A percentile compares a stretch with the other conserved stretches of the same genome.
phyloP scores from a whole-genome alignment of 1,140 invertebrate species.

The Conopomorpha cramerella region DNA sequence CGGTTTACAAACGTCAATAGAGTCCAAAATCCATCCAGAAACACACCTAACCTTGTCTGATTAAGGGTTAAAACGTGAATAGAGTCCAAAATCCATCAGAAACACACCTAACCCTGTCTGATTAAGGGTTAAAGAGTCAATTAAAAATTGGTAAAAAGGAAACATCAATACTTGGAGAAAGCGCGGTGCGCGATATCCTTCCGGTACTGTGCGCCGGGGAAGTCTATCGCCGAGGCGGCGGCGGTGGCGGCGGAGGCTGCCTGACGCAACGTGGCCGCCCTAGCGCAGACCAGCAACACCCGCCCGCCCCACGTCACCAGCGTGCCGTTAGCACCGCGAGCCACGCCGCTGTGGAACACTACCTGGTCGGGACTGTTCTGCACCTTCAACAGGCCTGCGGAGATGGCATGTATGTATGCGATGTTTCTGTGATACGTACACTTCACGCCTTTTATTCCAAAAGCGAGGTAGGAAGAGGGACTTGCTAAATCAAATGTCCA shows the following conservation, averaged over 20 bases:
- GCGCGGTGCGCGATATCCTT: slow-evolving; percentile 90
- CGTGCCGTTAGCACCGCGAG: slow-evolving; percentile 60
- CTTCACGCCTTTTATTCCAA: too few species aligned
- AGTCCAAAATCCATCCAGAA: too few species aligned
- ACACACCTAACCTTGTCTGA: too few species aligned
- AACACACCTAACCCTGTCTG: too few species aligned
- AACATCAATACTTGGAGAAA: slow-evolving; percentile 83
- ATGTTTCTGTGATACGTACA: background rate
- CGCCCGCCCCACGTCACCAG: slow-evolving; percentile 90
- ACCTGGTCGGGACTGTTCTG: slow-evolving; percentile 53
- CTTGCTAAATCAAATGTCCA: too few species aligned
- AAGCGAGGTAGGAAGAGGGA: too few species aligned
- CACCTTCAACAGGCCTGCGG: slow-evolving; percentile 60
- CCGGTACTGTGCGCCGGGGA: slow-evolving; percentile 84
- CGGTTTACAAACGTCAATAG: too few species aligned
- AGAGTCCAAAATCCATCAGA: too few species aligned
- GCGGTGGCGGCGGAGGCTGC: slow-evolving; percentile 75
- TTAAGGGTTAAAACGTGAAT: too few species aligned
- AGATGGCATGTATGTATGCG: background rate
- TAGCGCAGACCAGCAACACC: slow-evolving; percentile 81
- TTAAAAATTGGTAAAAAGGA: too few species aligned
- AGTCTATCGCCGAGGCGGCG: slow-evolving; percentile 72
- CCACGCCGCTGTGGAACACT: slow-evolving; percentile 76
- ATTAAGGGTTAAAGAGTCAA: too few species aligned
- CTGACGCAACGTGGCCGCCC: slow-evolving; percentile 67